These are phyloP conservation scores for Platichthys stellatus DNA, from an alignment of 2,113 vertebrate species.

Conservation along the genomic window DNA sequence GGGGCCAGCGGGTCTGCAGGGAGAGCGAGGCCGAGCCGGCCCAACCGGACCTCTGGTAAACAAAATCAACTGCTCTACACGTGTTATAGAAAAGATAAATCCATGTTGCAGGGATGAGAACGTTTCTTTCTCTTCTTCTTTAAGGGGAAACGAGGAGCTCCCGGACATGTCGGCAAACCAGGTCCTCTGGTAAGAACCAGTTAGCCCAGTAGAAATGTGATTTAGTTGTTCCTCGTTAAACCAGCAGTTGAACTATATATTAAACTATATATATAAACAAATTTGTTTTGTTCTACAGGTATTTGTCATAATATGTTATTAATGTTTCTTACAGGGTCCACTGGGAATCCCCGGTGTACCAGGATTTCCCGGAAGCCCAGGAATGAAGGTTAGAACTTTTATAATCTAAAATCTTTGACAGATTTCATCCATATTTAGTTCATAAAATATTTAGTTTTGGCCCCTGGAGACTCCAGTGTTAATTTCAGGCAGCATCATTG, in stretches of 20 bases:
- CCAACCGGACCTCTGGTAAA: conserved; percentile 87
- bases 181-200: conserved; percentile 82
- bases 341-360: conserved; percentile 89
- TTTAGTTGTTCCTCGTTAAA: background rate
- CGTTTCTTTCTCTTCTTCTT: conserved; percentile 3
- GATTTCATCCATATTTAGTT: too few species aligned
- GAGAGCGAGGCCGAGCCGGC: conserved; percentile 93
- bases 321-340: conserved; percentile 83
- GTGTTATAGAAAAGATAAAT: background rate
- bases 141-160: conserved; percentile 91
- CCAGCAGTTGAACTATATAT: too few species aligned
- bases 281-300: too few species aligned
- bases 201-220: background rate
- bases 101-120: background rate
- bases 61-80: background rate
- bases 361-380: conserved; percentile 93
- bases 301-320: background rate
- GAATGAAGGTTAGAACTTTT: conserved; percentile 87
- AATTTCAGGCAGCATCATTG: background rate
- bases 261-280: too few species aligned
- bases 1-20: conserved; percentile 92
- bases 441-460: background rate
- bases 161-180: conserved; percentile 91
- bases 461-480: background rate
- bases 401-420: too few species aligned